These are phyloP conservation scores for Oegoconia quadripuncta DNA, from an alignment of 2,888 invertebrate genomes.

Conservation along the genomic window DNA sequence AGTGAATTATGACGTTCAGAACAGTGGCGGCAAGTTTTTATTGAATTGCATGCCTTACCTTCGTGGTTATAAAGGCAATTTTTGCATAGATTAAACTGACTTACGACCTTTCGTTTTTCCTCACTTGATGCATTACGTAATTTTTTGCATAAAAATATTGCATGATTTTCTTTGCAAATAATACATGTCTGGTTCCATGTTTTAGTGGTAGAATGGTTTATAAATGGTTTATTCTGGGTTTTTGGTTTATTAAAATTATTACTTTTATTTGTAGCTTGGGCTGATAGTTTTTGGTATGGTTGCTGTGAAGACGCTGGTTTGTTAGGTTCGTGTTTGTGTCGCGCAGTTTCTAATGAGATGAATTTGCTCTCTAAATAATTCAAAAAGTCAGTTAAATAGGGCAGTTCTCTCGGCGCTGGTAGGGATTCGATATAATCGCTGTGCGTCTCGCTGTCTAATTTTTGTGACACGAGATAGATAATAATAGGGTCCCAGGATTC, in stretches of 20 bases:
- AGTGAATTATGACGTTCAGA: conserved; percentile 1
- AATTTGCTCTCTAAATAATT: conserved; percentile 2
- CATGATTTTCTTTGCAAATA: not conserved
- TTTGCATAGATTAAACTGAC: too few species aligned
- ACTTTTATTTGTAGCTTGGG: too few species aligned
- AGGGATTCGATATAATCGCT: conserved; percentile 1
- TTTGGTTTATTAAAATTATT: not conserved
- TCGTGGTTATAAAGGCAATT: not conserved
- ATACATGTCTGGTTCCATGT: not conserved
- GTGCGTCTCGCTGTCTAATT: conserved; percentile 1
- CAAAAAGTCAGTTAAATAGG: not conserved
- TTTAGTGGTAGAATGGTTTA: not conserved
- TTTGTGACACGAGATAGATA: not conserved
- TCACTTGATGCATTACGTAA: not conserved
- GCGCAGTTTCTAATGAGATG: not conserved
- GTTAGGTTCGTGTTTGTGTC: not conserved
- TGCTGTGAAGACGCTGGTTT: too few species aligned
- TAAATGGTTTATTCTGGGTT: not conserved
- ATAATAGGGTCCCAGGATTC: conserved; percentile 2
- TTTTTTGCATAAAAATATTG: not conserved
- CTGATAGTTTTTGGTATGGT: not conserved
- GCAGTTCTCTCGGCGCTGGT: not conserved
- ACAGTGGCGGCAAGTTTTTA: conserved; percentile 3
- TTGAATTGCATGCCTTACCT: not conserved
- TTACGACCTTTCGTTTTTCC: not conserved